Evolutionary conservation across 2,113 vertebrate species (phyloP), one percentile per base, ranked within the genome.

Genomic region (Gobiocypris rarus): DNA sequence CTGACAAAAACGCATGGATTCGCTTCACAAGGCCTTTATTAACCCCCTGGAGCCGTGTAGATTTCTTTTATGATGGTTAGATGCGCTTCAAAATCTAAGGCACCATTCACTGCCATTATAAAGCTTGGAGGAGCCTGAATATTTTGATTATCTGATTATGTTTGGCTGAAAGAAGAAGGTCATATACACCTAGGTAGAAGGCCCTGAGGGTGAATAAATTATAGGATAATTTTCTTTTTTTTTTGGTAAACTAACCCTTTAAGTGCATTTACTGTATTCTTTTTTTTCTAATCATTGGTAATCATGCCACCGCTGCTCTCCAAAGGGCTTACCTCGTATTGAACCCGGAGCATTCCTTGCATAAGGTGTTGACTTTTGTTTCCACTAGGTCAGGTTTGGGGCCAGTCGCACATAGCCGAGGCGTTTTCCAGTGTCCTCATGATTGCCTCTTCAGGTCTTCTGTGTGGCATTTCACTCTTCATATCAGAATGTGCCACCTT

Each of bases 401-500:
- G 31, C 24, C 54, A 73, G 67, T 43, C 34, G 24, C 19, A 43
- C 75, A 67, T 65, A 52, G 71, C 34, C 13, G 65, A 8, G 24
- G 75, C 15, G 84, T 48, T 89, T 89, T 88, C 24, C 75, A 73
- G 43, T 56, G 63, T 38, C 74, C 85, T 90, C 86, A 88, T 90
- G 86, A 91, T 45, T 59, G 75, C 3, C 81, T 83, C 82, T 22
- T 89, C 59, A 34, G 81, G 38, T 41, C 84, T 90, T 86, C 50
- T 77, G 83, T 93, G 92, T 83, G 90, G 87, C 90, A 93, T 94
- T 95, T 94, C 89, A 81, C 91, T 85, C 3, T 38, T 5, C 22
- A 54, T 28, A 82, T 88, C 86, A 89, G 92, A 94, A 94, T 94
- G 89, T 92, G 86, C 80, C 93, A 93, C 90, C 90, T 90, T 86